phyloP scores from a whole-genome alignment of 2,113 vertebrate species.

The Elephantulus edwardii region DNA sequence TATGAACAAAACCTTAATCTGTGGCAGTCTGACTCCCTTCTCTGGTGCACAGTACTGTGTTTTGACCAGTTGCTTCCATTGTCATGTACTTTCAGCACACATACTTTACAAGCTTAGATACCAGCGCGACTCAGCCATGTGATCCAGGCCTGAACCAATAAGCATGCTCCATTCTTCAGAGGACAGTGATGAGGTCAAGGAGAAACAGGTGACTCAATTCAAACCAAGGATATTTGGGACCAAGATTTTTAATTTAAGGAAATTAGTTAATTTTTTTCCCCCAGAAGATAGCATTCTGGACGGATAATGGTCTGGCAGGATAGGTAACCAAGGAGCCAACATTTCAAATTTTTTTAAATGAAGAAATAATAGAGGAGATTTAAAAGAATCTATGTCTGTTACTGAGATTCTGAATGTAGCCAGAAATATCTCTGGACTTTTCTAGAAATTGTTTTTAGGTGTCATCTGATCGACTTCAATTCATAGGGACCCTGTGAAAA shows the following conservation, averaged over 20 bases:
- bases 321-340: neutral
- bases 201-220: neutral
- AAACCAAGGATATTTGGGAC: neutral
- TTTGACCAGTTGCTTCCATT: too few species aligned
- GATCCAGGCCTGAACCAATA: neutral
- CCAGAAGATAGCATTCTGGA: neutral
- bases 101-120: neutral
- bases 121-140: neutral
- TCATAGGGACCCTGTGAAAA: too few species aligned
- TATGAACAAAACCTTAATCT: neutral
- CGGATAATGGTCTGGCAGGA: neutral
- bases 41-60: neutral
- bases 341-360: too few species aligned
- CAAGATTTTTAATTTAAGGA: neutral
- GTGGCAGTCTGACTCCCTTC: neutral
- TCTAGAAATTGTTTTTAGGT: too few species aligned
- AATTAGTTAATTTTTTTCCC: neutral
- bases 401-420: too few species aligned
- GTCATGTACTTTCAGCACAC: neutral
- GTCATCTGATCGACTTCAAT: too few species aligned
- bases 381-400: too few species aligned
- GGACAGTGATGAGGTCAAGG: neutral
- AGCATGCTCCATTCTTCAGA: neutral
- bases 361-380: too few species aligned
- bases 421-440: too few species aligned